Base-by-base conservation (phyloP, 2,888 invertebrate genomes). In the Drosophila atroscutellata region DNA sequence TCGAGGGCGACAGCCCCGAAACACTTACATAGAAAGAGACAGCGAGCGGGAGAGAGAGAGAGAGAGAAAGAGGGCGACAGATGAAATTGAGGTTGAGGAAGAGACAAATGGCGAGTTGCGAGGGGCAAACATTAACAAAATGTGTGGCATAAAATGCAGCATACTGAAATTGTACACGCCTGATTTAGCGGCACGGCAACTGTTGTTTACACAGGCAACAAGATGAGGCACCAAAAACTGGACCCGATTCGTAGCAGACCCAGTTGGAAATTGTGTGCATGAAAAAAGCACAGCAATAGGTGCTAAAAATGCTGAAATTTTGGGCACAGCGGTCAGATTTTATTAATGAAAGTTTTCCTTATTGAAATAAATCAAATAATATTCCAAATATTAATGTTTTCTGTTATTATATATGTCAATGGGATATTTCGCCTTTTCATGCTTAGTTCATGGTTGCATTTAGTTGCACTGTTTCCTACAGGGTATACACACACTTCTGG, bases 101-200 rank as follows among this genome's bases (percentile, higher is more conserved):
- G 57, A 34, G 54, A 55, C 32, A 47, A 69, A 45, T 45, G 45
- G 24, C 45, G 24, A 45, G 24, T 45, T 24, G 45, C 24, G 24
- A 45, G 52, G 42, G 60, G 59, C 52, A 70, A 54, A 37, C 79
- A 70, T 78, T 74, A 72, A 69, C 72, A 80, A 77, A 80, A 77
- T 83, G 81, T 83, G 83, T 81, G 74, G 78, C 81, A 78, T 75
- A 69, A 79, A 81, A 80, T 77, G 81, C 80, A 84, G 77, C 81
- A 77, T 56, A 56, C 72, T 78, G 73, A 77, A 83, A 83, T 81
- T 77, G 77, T 75, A 83, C 72, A 83, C 81, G 81, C 81, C 84
- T 81, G 84, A 83, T 83, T 83, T 83, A 72, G 81, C 75, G 71
- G 83, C 75, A 58, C 65, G 83, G 74, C 82, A 81, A 81, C 81